Base-by-base conservation (phyloP, 1,140 invertebrate species). In the Brevipalpus yothersi region DNA sequence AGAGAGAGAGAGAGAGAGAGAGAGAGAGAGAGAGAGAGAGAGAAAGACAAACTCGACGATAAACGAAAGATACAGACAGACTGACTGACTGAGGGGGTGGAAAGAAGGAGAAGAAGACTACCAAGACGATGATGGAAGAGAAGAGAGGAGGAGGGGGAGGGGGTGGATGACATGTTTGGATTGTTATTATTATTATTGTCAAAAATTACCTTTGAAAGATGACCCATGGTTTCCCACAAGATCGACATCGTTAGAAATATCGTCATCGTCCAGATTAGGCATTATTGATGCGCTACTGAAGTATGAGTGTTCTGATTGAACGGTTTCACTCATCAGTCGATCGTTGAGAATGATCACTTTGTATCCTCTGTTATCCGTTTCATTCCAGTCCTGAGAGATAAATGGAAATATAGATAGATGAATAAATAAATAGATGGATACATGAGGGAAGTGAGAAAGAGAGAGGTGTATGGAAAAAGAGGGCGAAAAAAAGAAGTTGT, bases 271-370 rank as follows among this genome's bases (percentile, higher is more conserved):
- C 19, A 56, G 40, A 40, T 56, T 56, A n/a, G 11, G 23, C 17
- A 23, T 42, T n/a, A 19, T 51, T 17, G 49, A 51, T 1, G 13
- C 49, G 21, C 23, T 57, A 41, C 17, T 57, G 19, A 57, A 57
- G 19, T 57, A 57, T 43, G 56, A 57, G 19, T 57, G 56, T 31
- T 57, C 56, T 1, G n/a, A 23, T 43, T 57, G 56, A 7, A 57
- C 56, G 17, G 61, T 62, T 58, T 62, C 61, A 9, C 53, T 56
- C 61, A 62, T 62, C 7, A 62, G 39, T 31, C 61, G 51, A 54
- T 62, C 61, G 42, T 62, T 62, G 5, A 60, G 49, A n/a, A 62
- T 60, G 17, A 62, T 54, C 19, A 62, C 54, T 23, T 54, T 59
- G 40, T 62, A 62, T 41, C 53, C n/a, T 10, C 53, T 15, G 21